Evolutionary conservation across 2,888 invertebrate genomes (phyloP), one percentile per base, ranked within the genome.

Genomic region (Macroteleia sp.): DNA sequence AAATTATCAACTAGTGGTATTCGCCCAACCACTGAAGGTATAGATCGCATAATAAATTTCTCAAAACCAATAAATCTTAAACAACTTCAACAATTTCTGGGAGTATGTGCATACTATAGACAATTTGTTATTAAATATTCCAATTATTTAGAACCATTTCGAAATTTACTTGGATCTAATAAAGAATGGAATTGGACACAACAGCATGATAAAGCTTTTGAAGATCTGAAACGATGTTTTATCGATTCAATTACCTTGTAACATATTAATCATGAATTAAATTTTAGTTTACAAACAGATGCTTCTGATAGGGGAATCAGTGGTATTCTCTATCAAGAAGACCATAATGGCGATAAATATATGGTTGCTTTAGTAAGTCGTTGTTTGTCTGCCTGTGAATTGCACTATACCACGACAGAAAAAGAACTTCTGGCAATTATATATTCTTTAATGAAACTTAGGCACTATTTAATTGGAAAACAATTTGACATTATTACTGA

Each of bases 401-500:
- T 30, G 5, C 5, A 10, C 9, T 30, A 30, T 10, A 30, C 30
- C 9, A 30, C 30, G 2, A 30, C 30, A 9, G 10, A 30, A 30
- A 30, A 30, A 30, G 30, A 30, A 30, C 30, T 30, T 30, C 9
- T 4, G 10, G 10, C 30, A 9, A 10, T 30, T 9, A 10, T 30
- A 10, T 10, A 30, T 30, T 30, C 30, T 30, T 10, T 30, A 30
- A 30, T 10, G 9, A 30, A 30, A 30, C 9, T 30, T 9, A 4
- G 30, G 14, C 10, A 17, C 1, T 62, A 48, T 28, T 20, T 62
- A 3, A 6, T 34, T 19, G 28, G 36, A 3, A 9, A 19, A 25
- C 20, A 62, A 16, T 62, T 48, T 28, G 14, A 25, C n/a, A 48
- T 62, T n/a, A 39, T 46, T 5, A 62, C 39, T 0, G 50, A 62